Conservation (phyloP, 2,113 vertebrate species). For the Panthera leo region DNA sequence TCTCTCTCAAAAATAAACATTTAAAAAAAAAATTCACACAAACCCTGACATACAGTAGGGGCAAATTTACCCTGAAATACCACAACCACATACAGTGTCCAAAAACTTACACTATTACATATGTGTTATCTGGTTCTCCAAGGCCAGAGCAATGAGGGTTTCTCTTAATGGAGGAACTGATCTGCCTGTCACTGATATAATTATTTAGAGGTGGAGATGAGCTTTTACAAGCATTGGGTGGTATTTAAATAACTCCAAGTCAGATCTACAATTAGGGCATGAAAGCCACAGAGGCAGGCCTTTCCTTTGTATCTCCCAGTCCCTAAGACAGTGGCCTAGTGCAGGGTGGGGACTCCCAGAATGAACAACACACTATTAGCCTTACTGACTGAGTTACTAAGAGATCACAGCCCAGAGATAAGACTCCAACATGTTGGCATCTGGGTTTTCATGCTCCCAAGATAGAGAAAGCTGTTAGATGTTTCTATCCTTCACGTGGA, state of each 20-base stretch:
- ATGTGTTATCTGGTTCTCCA: background rate
- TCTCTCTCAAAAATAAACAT: too few species aligned
- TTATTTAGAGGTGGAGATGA: background rate
- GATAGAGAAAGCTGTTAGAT: background rate
- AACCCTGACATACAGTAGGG: background rate
- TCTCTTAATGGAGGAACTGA: background rate
- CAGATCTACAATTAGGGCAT: background rate
- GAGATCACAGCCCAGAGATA: background rate
- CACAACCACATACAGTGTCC: background rate
- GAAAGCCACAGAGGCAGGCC: background rate
- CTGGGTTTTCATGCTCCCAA: background rate
- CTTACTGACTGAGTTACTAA: background rate
- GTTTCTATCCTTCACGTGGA: background rate
- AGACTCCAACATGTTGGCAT: background rate
- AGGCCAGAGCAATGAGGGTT: background rate
- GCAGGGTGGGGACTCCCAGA: background rate
- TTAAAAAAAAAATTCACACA: background rate
- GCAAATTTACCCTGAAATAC: background rate
- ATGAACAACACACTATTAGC: background rate
- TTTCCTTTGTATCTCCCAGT: background rate
- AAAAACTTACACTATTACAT: background rate
- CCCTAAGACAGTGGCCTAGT: accelerated
- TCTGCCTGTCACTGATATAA: background rate
- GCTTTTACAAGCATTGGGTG: background rate
- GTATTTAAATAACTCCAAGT: conserved; percentile 20